Percentiles rank a stretch among this genome's conserved stretches.
Evolutionary conservation across 1,140 invertebrate species (phyloP).

Genomic region (Drosophila sechellia): DNA sequence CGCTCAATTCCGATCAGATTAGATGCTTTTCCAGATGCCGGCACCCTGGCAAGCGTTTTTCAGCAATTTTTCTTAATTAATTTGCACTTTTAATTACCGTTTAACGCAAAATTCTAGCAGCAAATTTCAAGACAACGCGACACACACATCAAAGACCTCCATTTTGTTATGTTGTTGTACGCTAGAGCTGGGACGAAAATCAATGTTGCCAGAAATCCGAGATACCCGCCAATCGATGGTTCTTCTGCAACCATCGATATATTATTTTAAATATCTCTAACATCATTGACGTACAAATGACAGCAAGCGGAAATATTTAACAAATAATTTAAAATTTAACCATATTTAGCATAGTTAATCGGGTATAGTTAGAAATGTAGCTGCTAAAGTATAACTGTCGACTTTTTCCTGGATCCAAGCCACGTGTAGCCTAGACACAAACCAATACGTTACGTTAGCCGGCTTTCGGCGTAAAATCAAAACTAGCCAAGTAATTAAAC

Average conservation of each 20-base stretch:
- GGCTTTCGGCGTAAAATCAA: too few species aligned
- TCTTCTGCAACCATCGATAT: not conserved
- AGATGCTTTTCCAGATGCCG: conserved; percentile 49
- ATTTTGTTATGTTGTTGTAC: conserved; percentile 79
- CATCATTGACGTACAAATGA: too few species aligned
- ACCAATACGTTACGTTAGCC: not conserved
- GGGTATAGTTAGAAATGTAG: too few species aligned
- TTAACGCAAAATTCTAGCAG: conserved; percentile 81
- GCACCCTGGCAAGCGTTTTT: conserved; percentile 56
- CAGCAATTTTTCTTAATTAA: conserved; percentile 59
- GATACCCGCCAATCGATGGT: not conserved
- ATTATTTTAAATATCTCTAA: not conserved
- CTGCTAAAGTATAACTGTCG: too few species aligned
- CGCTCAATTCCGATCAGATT: conserved; percentile 47
- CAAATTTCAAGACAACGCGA: conserved; percentile 75
- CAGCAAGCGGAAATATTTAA: too few species aligned
- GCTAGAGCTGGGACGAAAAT: conserved; percentile 1
- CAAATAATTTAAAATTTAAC: not conserved
- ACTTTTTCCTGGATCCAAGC: not conserved
- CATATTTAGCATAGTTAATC: too few species aligned
- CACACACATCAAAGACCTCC: conserved; percentile 81
- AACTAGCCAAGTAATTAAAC: too few species aligned
- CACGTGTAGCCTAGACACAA: not conserved
- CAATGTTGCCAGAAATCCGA: not conserved
- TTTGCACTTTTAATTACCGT: conserved; percentile 76